A percentile compares a stretch with the other conserved stretches of the same genome.
Conservation (phyloP, 2,113 vertebrate species). For the Sapayoa aenigma region DNA sequence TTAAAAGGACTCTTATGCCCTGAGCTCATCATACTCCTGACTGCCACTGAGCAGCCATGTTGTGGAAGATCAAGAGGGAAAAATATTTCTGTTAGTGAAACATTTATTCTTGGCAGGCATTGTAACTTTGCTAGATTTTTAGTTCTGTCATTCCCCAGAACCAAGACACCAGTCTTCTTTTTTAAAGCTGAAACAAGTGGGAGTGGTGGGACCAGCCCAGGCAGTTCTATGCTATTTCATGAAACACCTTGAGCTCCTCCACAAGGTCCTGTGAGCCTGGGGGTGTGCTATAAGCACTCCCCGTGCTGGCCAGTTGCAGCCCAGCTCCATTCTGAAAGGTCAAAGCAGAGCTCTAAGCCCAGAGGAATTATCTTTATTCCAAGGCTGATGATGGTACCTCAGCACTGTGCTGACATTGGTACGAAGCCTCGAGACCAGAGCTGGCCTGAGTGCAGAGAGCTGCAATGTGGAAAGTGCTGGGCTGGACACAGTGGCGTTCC, state of each 20-base stretch:
- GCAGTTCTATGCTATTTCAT: neutral
- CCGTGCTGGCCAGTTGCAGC: neutral
- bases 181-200: neutral
- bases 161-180: neutral
- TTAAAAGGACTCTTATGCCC: constrained; percentile 60
- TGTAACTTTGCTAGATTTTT: constrained; percentile 21
- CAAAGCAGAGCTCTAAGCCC: neutral
- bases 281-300: neutral
- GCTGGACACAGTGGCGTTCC: neutral
- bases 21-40: constrained; percentile 51
- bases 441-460: neutral
- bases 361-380: neutral
- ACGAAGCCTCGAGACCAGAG: neutral
- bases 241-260: neutral
- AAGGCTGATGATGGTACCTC: neutral
- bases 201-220: neutral
- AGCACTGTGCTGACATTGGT: neutral
- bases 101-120: constrained; percentile 1
- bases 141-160: neutral
- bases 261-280: neutral
- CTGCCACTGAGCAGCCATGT: constrained; percentile 19
- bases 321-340: neutral
- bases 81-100: constrained; percentile 37
- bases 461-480: neutral
- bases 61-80: constrained; percentile 17